Percentiles rank a stretch among this genome's conserved stretches.
Conservation (phyloP, 2,888 invertebrate genomes). For the Arctia plantaginis region DNA sequence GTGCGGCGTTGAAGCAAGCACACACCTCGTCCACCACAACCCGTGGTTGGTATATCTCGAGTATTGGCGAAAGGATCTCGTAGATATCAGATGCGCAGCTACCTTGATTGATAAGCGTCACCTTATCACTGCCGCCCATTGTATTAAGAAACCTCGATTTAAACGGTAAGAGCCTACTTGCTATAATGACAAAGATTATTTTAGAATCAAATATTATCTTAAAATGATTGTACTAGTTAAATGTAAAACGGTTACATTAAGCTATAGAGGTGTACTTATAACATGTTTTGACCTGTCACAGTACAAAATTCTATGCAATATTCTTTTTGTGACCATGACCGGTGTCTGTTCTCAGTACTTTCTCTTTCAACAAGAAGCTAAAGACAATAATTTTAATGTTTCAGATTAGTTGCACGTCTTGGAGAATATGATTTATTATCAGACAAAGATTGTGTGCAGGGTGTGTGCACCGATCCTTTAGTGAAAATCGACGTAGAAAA, state of each 20-base stretch:
- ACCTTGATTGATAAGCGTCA: conserved; percentile 60
- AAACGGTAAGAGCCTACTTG: conserved; percentile 51
- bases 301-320: background rate
- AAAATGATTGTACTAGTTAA: too few relatives aligned
- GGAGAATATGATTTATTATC: conserved; percentile 67
- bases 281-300: background rate
- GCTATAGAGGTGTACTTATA: too few relatives aligned
- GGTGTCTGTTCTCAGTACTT: background rate
- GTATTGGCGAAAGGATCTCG: conserved; percentile 54
- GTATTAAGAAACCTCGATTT: conserved; percentile 54
- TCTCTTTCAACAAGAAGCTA: background rate
- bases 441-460: conserved; percentile 58
- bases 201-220: too few relatives aligned
- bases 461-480: conserved; percentile 51
- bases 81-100: conserved; percentile 60
- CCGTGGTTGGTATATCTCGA: conserved; percentile 68
- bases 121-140: conserved; percentile 69
- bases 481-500: conserved; percentile 41
- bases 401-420: conserved; percentile 61
- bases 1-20: conserved; percentile 65
- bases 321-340: too few relatives aligned
- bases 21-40: conserved; percentile 62
- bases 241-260: too few relatives aligned
- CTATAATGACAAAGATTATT: too few relatives aligned
- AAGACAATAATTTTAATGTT: background rate